phyloP scores from a whole-genome alignment of 1,140 invertebrate genomes.

The Parasteatoda tepidariorum region DNA sequence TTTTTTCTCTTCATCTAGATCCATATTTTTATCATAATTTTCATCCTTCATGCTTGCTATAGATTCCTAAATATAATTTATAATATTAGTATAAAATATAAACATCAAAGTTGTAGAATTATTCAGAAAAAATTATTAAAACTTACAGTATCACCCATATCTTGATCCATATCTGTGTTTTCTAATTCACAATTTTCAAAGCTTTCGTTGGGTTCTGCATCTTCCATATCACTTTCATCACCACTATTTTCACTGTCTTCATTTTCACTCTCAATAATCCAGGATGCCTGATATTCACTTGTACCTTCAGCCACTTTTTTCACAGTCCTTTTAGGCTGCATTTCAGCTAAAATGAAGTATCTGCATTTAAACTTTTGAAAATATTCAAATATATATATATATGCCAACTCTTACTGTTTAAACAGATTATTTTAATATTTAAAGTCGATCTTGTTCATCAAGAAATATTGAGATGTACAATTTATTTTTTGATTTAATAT shows the following conservation, averaged over 20 bases:
- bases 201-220: background rate
- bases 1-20: constrained; percentile 66
- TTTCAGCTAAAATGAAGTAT: constrained; percentile 19
- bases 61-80: constrained; percentile 26
- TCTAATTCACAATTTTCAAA: background rate
- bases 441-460: background rate
- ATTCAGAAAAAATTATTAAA: background rate
- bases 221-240: constrained; percentile 28
- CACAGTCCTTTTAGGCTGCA: constrained; percentile 72
- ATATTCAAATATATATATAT: background rate
- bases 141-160: constrained; percentile 12
- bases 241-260: constrained; percentile 64
- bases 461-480: background rate
- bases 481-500: no score
- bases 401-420: background rate
- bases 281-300: constrained; percentile 96
- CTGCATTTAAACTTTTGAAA: constrained; percentile 63
- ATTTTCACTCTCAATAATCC: constrained; percentile 80
- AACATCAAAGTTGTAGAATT: background rate
- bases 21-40: constrained; percentile 64
- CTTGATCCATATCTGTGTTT: background rate
- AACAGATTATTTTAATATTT: background rate
- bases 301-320: constrained; percentile 93
- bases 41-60: constrained; percentile 63
- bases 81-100: background rate